phyloP scores from a whole-genome alignment of 2,113 vertebrate genomes.

The Sigmodon hispidus region DNA sequence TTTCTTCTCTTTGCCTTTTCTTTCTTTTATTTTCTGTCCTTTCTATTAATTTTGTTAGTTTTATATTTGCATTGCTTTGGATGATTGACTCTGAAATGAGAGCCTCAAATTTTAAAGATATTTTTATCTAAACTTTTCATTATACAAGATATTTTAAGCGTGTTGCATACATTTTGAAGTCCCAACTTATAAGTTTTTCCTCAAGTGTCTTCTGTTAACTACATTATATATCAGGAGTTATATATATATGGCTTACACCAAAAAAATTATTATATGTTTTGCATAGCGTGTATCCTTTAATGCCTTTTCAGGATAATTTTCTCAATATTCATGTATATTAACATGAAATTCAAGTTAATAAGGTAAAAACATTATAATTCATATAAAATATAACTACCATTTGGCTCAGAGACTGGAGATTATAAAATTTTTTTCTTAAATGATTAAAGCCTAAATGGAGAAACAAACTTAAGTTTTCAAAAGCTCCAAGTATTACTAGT shows the following conservation, averaged over 20 bases:
- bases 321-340: neutral
- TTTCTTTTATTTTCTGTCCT: neutral
- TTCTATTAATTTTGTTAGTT: neutral
- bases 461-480: neutral
- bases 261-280: conserved; percentile 30
- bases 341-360: conserved; percentile 5
- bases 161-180: neutral
- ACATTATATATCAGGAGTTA: neutral
- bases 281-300: neutral
- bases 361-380: neutral
- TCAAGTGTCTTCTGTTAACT: conserved; percentile 29
- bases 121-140: neutral
- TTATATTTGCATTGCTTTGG: neutral
- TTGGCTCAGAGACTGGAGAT: neutral
- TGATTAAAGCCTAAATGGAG: neutral
- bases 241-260: neutral
- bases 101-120: neutral
- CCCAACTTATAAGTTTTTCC: neutral
- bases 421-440: neutral
- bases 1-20: neutral
- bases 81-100: neutral
- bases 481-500: neutral
- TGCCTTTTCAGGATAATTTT: neutral
- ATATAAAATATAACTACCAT: conserved; percentile 11
- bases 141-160: neutral